Evolutionary conservation across 2,888 invertebrate species (phyloP).

Genomic region (Euclidia mi): DNA sequence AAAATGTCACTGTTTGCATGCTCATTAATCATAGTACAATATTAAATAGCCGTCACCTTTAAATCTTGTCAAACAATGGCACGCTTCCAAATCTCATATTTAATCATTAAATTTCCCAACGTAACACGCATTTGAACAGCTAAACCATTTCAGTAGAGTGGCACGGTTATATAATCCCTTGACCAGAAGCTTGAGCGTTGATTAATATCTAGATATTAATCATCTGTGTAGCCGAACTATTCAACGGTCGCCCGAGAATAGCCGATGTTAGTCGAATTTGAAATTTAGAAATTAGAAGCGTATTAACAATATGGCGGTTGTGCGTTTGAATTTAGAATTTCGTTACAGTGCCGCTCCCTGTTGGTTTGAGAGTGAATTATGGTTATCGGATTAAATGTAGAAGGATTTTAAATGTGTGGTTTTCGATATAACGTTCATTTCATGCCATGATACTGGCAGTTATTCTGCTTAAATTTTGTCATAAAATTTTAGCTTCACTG

Average conservation of each 20-base stretch:
- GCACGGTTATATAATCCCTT: slow-evolving; percentile 27
- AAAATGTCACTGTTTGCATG: too few species aligned
- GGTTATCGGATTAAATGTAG: slow-evolving; percentile 42
- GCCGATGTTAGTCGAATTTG: slow-evolving; percentile 75
- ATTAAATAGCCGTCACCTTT: slow-evolving; percentile 16
- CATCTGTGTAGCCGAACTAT: slow-evolving; percentile 81
- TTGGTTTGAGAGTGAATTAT: slow-evolving; percentile 39
- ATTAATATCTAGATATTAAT: slow-evolving; percentile 83
- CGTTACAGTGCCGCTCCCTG: slow-evolving; percentile 52
- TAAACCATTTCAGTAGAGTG: slow-evolving; percentile 20
- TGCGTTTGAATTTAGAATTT: slow-evolving; percentile 64
- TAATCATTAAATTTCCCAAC: slow-evolving; percentile 13
- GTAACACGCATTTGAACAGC: slow-evolving; percentile 10
- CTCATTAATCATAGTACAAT: background rate
- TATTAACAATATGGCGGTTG: slow-evolving; percentile 74
- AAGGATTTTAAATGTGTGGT: slow-evolving; percentile 30
- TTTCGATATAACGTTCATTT: background rate
- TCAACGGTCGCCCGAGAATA: slow-evolving; percentile 78
- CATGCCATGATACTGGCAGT: too few species aligned
- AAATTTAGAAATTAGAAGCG: slow-evolving; percentile 79
- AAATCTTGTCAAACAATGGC: slow-evolving; percentile 20
- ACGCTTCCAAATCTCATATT: slow-evolving; percentile 14
- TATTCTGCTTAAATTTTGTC: too few species aligned
- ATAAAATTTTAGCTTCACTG: too few species aligned
- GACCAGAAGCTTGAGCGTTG: slow-evolving; percentile 76